These are phyloP conservation scores for Catotricha subobsoleta DNA, from an alignment of 2,888 invertebrate genomes.

Conservation along the genomic window DNA sequence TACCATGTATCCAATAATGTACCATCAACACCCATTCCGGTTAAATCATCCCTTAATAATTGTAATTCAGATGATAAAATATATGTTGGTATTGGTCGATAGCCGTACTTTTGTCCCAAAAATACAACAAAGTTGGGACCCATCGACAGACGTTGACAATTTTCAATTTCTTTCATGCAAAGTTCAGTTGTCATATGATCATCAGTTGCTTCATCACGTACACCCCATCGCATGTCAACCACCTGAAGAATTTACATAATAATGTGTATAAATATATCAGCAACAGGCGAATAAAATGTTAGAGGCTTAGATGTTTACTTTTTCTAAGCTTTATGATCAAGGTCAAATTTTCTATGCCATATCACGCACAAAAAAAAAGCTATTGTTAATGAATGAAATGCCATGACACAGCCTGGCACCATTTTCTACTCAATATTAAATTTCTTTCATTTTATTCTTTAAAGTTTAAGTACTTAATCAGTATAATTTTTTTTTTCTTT, in stretches of 20 bases:
- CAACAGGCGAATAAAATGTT: not conserved
- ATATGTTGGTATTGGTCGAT: conserved; percentile 91
- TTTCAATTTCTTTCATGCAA: conserved; percentile 95
- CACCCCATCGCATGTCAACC: conserved; percentile 98
- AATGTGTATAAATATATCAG: not conserved
- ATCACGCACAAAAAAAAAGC: too few relatives aligned
- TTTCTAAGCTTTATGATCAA: too few relatives aligned
- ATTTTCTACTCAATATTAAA: too few relatives aligned
- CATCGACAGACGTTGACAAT: conserved; percentile 92
- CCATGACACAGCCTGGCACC: too few relatives aligned
- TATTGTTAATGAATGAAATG: too few relatives aligned
- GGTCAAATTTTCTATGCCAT: too few relatives aligned
- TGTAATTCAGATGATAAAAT: conserved; percentile 82
- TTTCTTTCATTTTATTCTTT: too few relatives aligned
- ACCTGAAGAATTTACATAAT: conserved; percentile 38
- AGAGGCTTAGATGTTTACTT: too few relatives aligned
- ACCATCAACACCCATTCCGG: conserved; percentile 64
- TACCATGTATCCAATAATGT: conserved; percentile 85
- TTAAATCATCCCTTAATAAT: conserved; percentile 68
- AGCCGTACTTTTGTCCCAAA: conserved; percentile 95
- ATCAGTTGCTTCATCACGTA: conserved; percentile 93
- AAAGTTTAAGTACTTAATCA: too few relatives aligned
- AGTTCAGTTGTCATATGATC: conserved; percentile 99
- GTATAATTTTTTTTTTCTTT: too few relatives aligned
- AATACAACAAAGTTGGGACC: conserved; percentile 97